Evolutionary conservation across 1,140 invertebrate genomes (phyloP), one percentile per base, ranked within the genome.

Genomic region (Gonatopus flavifemur): DNA sequence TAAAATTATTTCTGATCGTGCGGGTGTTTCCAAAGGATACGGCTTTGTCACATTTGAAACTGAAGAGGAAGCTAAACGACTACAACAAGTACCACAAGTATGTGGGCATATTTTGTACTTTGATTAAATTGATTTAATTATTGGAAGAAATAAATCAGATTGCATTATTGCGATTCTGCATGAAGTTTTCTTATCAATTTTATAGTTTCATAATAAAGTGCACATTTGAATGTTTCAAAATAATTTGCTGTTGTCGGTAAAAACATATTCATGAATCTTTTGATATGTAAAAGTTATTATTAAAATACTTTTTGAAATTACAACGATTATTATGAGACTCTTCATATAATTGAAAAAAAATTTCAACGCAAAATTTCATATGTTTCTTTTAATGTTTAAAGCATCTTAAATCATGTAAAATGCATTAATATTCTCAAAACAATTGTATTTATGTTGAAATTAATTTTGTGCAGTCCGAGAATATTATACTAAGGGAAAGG

Each of bases 41-140:
- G 93, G 92, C 3, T 95, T 98, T 80, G 92, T 98, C 33, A 98
- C 95, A 12, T 98, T 96, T 79, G 93, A 93, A 78, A 90, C 87
- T 33, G 91, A 93, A 72, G 89, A 93, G 67, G 91, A 94, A 78
- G 91, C 91, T 2, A 88, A 89, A 67, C 82, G 86, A 69, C 78
- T 87, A 52, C 82, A 86, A 50, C 79, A 83, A 53, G 71, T 76
- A 56, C 25, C 9, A 15, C 10, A 9, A 33, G n/a, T 35, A 8
- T 7, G 3, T 15, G 1, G 13, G n/a, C 13, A 12, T n/a, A 4
- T 19, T 13, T 19, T 19, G 6, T 19, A 38, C 13, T 45, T 22
- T 35, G 15, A 18, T 9, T 12, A 37, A 49, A 9, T 28, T 13
- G 21, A 53, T 10, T 7, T 3, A 38, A 37, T 18, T 19, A 15